phyloP scores from a whole-genome alignment of 1,140 invertebrate species.

The Drosophila biarmipes region DNA sequence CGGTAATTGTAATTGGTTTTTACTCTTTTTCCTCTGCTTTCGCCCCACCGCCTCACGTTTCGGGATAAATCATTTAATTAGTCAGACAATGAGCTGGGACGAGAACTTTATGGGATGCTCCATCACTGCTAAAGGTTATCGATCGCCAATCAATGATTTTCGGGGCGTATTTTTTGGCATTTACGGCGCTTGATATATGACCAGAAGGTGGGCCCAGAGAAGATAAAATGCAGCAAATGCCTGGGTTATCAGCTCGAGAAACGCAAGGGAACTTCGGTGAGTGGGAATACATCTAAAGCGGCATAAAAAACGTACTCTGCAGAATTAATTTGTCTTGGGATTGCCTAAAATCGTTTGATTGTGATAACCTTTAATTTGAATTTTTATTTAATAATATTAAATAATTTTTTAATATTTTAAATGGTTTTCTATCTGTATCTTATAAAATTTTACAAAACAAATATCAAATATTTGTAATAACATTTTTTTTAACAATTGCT shows the following conservation, averaged over 20 bases:
- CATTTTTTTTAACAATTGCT: too few relatives aligned
- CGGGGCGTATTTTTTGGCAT: constrained; percentile 58
- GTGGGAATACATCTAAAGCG: background rate
- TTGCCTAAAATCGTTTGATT: too few relatives aligned
- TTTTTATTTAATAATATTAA: too few relatives aligned
- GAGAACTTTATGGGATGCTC: constrained; percentile 42
- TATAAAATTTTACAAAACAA: too few relatives aligned
- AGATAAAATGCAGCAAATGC: constrained; percentile 42
- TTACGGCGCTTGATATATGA: constrained; percentile 71
- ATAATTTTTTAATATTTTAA: too few relatives aligned
- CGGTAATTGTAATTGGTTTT: constrained; percentile 83
- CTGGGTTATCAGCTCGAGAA: background rate
- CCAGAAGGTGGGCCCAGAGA: constrained; percentile 26
- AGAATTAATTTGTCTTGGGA: too few relatives aligned
- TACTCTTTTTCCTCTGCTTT: constrained; percentile 39
- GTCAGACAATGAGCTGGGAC: constrained; percentile 71
- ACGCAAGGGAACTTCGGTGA: background rate
- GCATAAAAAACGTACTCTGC: background rate
- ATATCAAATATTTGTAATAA: too few relatives aligned
- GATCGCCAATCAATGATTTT: constrained; percentile 58
- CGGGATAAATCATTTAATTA: constrained; percentile 83
- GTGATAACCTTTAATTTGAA: too few relatives aligned
- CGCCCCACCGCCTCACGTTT: constrained; percentile 61
- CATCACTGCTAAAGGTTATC: constrained; percentile 68
- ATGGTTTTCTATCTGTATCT: too few relatives aligned